Evolutionary conservation across 2,797 vertebrate species (phyloP).

Genomic region (Trachurus trachurus): DNA sequence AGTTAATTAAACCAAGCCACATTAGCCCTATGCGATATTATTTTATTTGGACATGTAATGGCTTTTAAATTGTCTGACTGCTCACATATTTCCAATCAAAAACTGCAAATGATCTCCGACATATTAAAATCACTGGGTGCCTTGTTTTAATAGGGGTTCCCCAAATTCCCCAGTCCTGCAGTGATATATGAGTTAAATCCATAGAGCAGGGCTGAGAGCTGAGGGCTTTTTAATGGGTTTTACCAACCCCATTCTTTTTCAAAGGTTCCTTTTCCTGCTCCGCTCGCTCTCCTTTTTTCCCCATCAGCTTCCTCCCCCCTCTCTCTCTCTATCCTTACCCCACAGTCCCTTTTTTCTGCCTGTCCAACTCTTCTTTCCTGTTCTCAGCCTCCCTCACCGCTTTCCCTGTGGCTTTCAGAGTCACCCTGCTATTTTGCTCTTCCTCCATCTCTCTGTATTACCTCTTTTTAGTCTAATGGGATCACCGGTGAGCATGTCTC

Average conservation of each 20-base stretch:
- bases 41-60: slow-evolving; percentile 70
- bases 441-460: slow-evolving; percentile 53
- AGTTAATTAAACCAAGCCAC: slow-evolving; percentile 69
- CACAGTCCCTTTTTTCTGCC: slow-evolving; percentile 8
- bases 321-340: neutral
- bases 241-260: slow-evolving; percentile 43
- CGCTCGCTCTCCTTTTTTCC: slow-evolving; percentile 26
- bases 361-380: slow-evolving; percentile 37
- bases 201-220: slow-evolving; percentile 25
- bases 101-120: slow-evolving; percentile 53
- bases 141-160: slow-evolving; percentile 41
- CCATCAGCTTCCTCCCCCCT: slow-evolving; percentile 25
- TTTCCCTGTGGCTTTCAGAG: slow-evolving; percentile 43
- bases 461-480: slow-evolving; percentile 73
- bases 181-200: slow-evolving; percentile 42
- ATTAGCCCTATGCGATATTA: slow-evolving; percentile 52
- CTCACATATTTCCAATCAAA: slow-evolving; percentile 64
- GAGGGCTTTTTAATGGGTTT: slow-evolving; percentile 57
- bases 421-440: slow-evolving; percentile 55
- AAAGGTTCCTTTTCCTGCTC: slow-evolving; percentile 42
- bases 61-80: slow-evolving; percentile 65
- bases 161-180: slow-evolving; percentile 27
- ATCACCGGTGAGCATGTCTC: slow-evolving; percentile 69
- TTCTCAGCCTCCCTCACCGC: slow-evolving; percentile 37
- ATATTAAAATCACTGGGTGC: slow-evolving; percentile 48